Base-by-base conservation (phyloP, 2,113 vertebrate species). In the Arizona elegans region DNA sequence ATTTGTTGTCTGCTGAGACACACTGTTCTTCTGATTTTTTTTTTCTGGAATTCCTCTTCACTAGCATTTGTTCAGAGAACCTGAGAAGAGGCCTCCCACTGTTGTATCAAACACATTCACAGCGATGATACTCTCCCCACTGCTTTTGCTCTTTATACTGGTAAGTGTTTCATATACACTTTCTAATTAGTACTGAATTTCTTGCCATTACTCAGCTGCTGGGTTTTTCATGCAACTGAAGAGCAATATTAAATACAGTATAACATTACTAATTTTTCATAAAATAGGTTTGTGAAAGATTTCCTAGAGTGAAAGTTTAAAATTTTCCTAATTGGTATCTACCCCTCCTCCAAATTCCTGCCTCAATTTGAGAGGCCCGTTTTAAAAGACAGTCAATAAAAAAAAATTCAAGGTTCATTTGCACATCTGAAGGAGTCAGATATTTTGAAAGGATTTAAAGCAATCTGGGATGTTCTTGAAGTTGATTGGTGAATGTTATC, bases 71-170 rank as follows among this genome's bases (percentile, higher is more conserved):
- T 99, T 99, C 97, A 98, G 99, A 11, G 99, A 99, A 93, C 99
- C 99, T 26, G 99, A 99, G 97, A 99, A 99, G 97, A 99, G 99
- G 95, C 99, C 99, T 75, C 98, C 99, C 88, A 99, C 98, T 0
- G 98, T 99, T 94, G 99, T 99, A 13, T 99, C 99, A 8, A 99
- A 98, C 93, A 97, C 99, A 8, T 99, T 99, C 97, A 99, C 99
- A 0, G 99, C 98, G 0, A 91, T 99, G 87, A 97, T 99, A 96
- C 98, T 99, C 88, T 99, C 99, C 0, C 99, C 99, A 0, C 94
- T 99, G 94, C 98, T 99, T 62, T 97, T 99, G 88, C 98, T 99
- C 94, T 98, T 99, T 93, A 98, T 99, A 94, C 97, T 99, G 98
- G 99, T 99, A 96, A 98, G 98, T 95, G 52, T 91, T 90, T 50